Evolutionary conservation across 2,888 invertebrate species (phyloP).

Genomic region (Eretmocerus hayati): DNA sequence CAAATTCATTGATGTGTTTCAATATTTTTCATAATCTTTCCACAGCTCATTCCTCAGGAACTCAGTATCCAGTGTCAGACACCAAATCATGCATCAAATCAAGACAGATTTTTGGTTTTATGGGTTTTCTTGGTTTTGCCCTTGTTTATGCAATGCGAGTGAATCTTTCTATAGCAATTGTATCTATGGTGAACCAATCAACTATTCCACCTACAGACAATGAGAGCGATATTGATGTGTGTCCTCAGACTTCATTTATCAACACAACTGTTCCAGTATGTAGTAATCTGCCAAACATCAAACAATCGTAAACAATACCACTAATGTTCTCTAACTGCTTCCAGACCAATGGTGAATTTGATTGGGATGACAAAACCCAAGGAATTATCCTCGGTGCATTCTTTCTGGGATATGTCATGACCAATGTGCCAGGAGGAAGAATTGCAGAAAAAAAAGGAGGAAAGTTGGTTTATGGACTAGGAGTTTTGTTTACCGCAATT

Average conservation of each 20-base stretch:
- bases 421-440: conserved; percentile 75
- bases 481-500: conserved; percentile 72
- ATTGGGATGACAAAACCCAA: conserved; percentile 72
- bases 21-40: conserved; percentile 7
- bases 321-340: conserved; percentile 11
- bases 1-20: not conserved
- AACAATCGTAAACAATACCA: not conserved
- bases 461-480: conserved; percentile 77
- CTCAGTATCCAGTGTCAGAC: conserved; percentile 8
- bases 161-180: conserved; percentile 87
- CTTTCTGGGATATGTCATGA: conserved; percentile 76
- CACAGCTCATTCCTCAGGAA: conserved; percentile 9
- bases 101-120: conserved; percentile 69
- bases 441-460: conserved; percentile 82
- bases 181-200: conserved; percentile 85
- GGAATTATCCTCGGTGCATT: conserved; percentile 76
- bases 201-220: conserved; percentile 52
- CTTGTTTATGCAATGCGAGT: conserved; percentile 87
- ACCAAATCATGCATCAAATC: conserved; percentile 59
- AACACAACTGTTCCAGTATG: conserved; percentile 38
- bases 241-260: conserved; percentile 47
- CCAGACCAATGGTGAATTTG: conserved; percentile 65
- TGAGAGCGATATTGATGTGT: conserved; percentile 61
- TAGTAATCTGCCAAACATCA: conserved; percentile 1
- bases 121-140: conserved; percentile 83